phyloP scores from a whole-genome alignment of 2,888 invertebrate species.

The Hypomecis punctinalis region DNA sequence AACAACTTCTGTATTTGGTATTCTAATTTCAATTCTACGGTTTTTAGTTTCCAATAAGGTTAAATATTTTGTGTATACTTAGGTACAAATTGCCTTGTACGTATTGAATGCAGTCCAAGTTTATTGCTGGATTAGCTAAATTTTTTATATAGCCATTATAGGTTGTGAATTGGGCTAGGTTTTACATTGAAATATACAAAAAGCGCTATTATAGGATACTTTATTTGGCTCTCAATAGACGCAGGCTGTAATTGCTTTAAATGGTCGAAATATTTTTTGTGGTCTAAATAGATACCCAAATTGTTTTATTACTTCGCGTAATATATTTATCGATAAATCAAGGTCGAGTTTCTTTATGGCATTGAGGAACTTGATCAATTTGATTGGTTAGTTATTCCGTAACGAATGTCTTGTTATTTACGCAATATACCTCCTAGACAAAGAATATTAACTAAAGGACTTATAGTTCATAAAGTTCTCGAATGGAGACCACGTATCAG shows the following conservation, averaged over 20 bases:
- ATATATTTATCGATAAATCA: slow-evolving; percentile 30
- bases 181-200: slow-evolving; percentile 9
- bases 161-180: background rate
- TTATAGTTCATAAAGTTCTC: too few species aligned
- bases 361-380: slow-evolving; percentile 38
- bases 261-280: slow-evolving; percentile 19
- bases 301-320: slow-evolving; percentile 35
- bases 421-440: background rate
- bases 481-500: too few species aligned
- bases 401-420: background rate
- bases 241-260: slow-evolving; percentile 4
- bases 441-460: background rate
- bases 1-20: slow-evolving; percentile 59
- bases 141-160: background rate
- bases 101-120: background rate
- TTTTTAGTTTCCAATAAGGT: slow-evolving; percentile 22
- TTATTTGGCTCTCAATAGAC: slow-evolving; percentile 7
- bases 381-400: slow-evolving; percentile 15
- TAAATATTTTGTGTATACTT: slow-evolving; percentile 17
- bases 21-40: slow-evolving; percentile 48
- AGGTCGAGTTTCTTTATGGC: slow-evolving; percentile 34
- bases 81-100: slow-evolving; percentile 11
- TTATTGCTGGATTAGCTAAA: background rate
- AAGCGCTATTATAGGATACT: background rate
- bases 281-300: slow-evolving; percentile 7